Base-by-base conservation (phyloP, 2,888 invertebrate genomes). In the Hyposoter dolosus region DNA sequence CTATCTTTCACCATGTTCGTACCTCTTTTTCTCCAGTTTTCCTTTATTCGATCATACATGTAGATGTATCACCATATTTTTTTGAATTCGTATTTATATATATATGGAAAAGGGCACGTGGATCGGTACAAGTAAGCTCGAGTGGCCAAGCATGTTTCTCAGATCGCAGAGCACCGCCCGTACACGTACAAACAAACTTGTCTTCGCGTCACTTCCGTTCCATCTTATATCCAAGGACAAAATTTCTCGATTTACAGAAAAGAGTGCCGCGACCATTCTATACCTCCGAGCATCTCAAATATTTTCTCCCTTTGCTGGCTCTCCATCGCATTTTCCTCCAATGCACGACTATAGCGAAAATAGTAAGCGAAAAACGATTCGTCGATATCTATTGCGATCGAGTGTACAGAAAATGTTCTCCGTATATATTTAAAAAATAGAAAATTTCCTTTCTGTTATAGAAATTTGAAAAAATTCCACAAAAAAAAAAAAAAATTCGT, bases 141-240 rank as follows among this genome's bases (percentile, higher is more conserved):
- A 84, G 56, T 84, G 56, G 66, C 60, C 65, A n/a, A 72, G 56
- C 65, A 66, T 77, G 77, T 77, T 65, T 72, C 72, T 72, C 81
- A 72, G 72, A 82, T 82, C 81, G 56, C 65, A 28, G 50, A 65
- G 53, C 28, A 43, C 43, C n/a, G 50, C 28, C 28, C 56, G 10
- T 56, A 56, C 35, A 66, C 65, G 43, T 40, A 72, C 72, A 65
- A 45, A 71, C 28, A 47, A 45, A 60, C 63, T 71, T 50, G 19
- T 50, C 32, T 40, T 56, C 45, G 45, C 69, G 23, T 69, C 71
- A 69, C 35, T 80, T 80, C 63, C 79, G 79, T 80, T 80, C 17
- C 63, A 60, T 50, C 69, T 63, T 71, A 68, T 56, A 28, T 71
- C 63, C 71, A 47, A 63, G 71, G 28, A 35, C 19, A 19, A 71